These are phyloP conservation scores for Parnassius mnemosyne DNA, from an alignment of 2,888 invertebrate genomes.

Conservation along the genomic window DNA sequence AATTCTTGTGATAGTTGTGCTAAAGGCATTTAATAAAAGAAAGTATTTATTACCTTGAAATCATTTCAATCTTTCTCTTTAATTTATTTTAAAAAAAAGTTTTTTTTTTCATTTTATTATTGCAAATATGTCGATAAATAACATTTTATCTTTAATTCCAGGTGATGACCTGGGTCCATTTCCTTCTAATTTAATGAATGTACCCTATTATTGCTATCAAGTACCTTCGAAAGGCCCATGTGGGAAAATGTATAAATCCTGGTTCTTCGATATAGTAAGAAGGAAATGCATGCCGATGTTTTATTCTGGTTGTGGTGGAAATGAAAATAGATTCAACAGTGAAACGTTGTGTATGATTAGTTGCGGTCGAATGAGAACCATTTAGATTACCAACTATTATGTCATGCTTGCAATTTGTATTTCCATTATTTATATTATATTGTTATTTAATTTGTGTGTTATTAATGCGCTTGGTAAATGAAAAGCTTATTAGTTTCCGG, in stretches of 20 bases:
- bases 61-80: too few species aligned
- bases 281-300: conserved; percentile 65
- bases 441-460: too few species aligned
- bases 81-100: too few species aligned
- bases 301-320: conserved; percentile 72
- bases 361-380: conserved; percentile 42
- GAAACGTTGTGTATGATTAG: conserved; percentile 47
- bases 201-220: conserved; percentile 71
- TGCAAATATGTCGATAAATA: background rate
- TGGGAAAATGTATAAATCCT: conserved; percentile 45
- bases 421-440: too few species aligned
- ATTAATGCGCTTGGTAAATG: too few species aligned
- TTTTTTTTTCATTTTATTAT: too few species aligned
- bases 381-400: background rate
- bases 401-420: too few species aligned
- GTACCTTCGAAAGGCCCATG: conserved; percentile 63
- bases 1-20: too few species aligned
- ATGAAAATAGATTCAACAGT: conserved; percentile 59
- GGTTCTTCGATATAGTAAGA: conserved; percentile 65
- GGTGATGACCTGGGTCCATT: conserved; percentile 62
- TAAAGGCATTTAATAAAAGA: too few species aligned
- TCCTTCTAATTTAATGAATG: conserved; percentile 57
- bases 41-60: too few species aligned
- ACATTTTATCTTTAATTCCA: conserved; percentile 43
- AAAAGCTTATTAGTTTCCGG: too few species aligned